These are phyloP conservation scores for Tachina grossa DNA, from an alignment of 2,888 invertebrate genomes.

Conservation along the genomic window DNA sequence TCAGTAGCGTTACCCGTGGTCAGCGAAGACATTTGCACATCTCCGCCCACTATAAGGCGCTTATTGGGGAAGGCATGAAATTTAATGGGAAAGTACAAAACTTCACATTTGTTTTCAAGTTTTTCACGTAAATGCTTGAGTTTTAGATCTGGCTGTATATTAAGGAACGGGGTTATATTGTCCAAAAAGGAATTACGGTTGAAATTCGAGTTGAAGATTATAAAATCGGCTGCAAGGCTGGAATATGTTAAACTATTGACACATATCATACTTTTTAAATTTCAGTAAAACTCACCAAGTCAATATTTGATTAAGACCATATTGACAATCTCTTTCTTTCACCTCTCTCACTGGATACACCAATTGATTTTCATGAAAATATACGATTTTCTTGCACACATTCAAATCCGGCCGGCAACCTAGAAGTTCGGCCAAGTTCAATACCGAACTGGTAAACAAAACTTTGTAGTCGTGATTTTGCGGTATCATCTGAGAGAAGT, in stretches of 20 bases:
- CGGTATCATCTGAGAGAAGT: slow-evolving; percentile 86
- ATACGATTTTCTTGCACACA: slow-evolving; percentile 86
- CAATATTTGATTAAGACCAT: slow-evolving; percentile 89
- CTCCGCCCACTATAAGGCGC: slow-evolving; percentile 75
- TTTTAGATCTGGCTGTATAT: slow-evolving; percentile 86
- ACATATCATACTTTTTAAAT: not conserved
- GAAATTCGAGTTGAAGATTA: slow-evolving; percentile 88
- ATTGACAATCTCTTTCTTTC: slow-evolving; percentile 89
- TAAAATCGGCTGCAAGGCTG: slow-evolving; percentile 87
- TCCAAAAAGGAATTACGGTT: slow-evolving; percentile 87
- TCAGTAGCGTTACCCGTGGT: slow-evolving; percentile 73
- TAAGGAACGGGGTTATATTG: slow-evolving; percentile 85
- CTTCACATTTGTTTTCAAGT: slow-evolving; percentile 85
- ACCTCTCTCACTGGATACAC: slow-evolving; percentile 87
- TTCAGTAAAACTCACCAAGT: slow-evolving; percentile 84
- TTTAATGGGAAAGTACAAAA: slow-evolving; percentile 86
- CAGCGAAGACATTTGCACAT: slow-evolving; percentile 72
- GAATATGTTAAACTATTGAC: slow-evolving; percentile 4
- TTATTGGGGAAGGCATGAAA: slow-evolving; percentile 82
- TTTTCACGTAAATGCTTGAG: slow-evolving; percentile 84
- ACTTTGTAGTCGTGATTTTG: slow-evolving; percentile 83
- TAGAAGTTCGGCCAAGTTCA: slow-evolving; percentile 88
- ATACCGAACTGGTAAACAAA: slow-evolving; percentile 87
- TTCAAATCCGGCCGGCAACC: slow-evolving; percentile 87
- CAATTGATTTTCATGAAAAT: slow-evolving; percentile 91